Base-by-base conservation (phyloP, 2,888 invertebrate species). In the Caenorhabditis macrosperma region DNA sequence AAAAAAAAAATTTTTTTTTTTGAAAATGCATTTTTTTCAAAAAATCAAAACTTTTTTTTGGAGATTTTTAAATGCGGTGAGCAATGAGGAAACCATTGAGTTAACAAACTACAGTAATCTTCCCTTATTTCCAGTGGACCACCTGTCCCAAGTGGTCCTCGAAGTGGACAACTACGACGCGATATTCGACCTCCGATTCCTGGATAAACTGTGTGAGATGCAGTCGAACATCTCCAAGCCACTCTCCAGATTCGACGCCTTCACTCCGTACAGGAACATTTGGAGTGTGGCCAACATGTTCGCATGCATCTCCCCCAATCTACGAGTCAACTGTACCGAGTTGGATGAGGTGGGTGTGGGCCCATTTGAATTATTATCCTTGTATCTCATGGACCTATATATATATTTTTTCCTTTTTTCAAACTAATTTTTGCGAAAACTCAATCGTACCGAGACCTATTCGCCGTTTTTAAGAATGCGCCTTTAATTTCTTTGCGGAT, bases 271-370 rank as follows among this genome's bases (percentile, higher is more conserved):
- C 61, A 66, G 85, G 38, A 87, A 86, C 64, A 83, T 89, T 30
- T 89, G 85, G 83, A 85, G 86, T 75, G 74, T 87, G 12, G 82
- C 88, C 46, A 89, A 88, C 71, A 86, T 82, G 69, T 82, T 86
- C 52, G 84, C 88, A 24, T 89, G 89, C 61, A 74, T 89, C n/a
- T 82, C 89, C 4, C 89, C 89, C 1, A 84, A 85, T 52, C 44
- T 80, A 2, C 63, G 85, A 7, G 82, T 88, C 30, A 89, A 89
- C 57, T 89, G 89, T 67, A 83, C 88, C 6, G 75, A 83, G 41
- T 57, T 89, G 46, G 84, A 83, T 22, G 71, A 64, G 35, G 79
- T 76, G 2, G 44, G 17, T 17, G 33, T 5, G 33, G 9, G n/a
- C n/a, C n/a, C 33, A 33, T 33, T 33, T 33, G 33, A 9, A 33